Conservation (phyloP, 2,888 invertebrate genomes). For the Polymixis flavicincta region DNA sequence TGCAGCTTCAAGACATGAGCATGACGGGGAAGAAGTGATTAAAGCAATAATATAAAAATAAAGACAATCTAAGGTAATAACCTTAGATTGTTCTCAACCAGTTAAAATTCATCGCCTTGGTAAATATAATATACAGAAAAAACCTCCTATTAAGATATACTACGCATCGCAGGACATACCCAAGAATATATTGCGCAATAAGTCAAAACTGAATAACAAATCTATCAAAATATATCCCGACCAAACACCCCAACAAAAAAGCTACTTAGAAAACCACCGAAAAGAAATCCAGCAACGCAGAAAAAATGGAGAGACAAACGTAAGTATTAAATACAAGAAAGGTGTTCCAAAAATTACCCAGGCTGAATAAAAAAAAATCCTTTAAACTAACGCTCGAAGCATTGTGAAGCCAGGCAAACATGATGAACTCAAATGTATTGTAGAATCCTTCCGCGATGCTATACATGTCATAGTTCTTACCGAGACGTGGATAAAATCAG, state of each 20-base stretch:
- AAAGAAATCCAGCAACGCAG: background rate
- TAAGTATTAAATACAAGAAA: too few relatives aligned
- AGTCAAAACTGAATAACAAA: background rate
- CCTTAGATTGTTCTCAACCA: background rate
- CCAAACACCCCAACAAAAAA: background rate
- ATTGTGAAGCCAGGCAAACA: too few relatives aligned
- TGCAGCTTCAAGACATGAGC: background rate
- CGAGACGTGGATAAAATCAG: too few relatives aligned
- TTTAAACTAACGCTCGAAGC: too few relatives aligned
- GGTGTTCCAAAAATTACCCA: too few relatives aligned
- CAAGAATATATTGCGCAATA: background rate
- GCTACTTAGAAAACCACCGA: background rate
- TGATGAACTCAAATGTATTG: too few relatives aligned
- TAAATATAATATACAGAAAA: too few relatives aligned
- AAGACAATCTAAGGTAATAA: too few relatives aligned
- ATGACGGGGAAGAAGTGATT: background rate
- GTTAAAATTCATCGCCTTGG: slow-evolving; percentile 1
- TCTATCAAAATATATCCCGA: background rate
- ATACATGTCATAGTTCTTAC: too few relatives aligned
- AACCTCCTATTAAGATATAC: too few relatives aligned
- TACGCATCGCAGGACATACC: slow-evolving; percentile 3
- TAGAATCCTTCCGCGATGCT: too few relatives aligned
- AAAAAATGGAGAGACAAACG: background rate
- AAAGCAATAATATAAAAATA: background rate
- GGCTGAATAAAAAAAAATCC: too few relatives aligned